Evolutionary conservation across 2,888 invertebrate species (phyloP).

Genomic region (Anarsia innoxiella): DNA sequence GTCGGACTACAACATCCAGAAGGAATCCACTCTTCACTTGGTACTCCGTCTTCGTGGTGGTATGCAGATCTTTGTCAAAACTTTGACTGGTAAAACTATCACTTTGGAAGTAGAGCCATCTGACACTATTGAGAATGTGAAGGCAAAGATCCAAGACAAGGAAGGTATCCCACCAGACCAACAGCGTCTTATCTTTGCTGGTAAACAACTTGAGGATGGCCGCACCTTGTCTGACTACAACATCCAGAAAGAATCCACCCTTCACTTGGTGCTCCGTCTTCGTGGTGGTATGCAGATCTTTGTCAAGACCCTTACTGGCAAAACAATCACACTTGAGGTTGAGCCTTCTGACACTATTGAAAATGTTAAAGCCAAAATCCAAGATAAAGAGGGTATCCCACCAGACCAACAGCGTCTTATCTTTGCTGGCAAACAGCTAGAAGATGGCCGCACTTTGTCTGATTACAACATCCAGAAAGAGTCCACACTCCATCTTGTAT

Average conservation of each 20-base stretch:
- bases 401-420: constrained; percentile 42
- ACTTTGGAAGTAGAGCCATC: constrained; percentile 47
- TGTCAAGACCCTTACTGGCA: constrained; percentile 39
- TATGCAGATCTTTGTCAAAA: constrained; percentile 53
- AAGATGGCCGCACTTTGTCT: constrained; percentile 39
- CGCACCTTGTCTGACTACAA: constrained; percentile 50
- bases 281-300: constrained; percentile 48
- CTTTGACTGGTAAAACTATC: constrained; percentile 48
- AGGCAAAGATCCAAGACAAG: constrained; percentile 53
- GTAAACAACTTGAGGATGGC: constrained; percentile 49
- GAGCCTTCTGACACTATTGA: constrained; percentile 39
- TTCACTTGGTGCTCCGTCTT: constrained; percentile 44
- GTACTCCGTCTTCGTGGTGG: constrained; percentile 52
- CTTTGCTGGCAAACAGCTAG: constrained; percentile 40
- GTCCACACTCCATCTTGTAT: constrained; percentile 27
- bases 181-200: constrained; percentile 48
- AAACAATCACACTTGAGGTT: constrained; percentile 38
- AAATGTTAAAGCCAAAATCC: constrained; percentile 42
- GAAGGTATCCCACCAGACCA: constrained; percentile 54
- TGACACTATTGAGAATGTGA: constrained; percentile 50
- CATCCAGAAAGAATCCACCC: constrained; percentile 49
- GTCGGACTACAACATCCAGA: constrained; percentile 57
- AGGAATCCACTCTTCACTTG: constrained; percentile 51
- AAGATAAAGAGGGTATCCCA: constrained; percentile 43
- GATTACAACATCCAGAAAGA: constrained; percentile 41